phyloP scores from a whole-genome alignment of 2,888 invertebrate species.

The Anorthoa munda region DNA sequence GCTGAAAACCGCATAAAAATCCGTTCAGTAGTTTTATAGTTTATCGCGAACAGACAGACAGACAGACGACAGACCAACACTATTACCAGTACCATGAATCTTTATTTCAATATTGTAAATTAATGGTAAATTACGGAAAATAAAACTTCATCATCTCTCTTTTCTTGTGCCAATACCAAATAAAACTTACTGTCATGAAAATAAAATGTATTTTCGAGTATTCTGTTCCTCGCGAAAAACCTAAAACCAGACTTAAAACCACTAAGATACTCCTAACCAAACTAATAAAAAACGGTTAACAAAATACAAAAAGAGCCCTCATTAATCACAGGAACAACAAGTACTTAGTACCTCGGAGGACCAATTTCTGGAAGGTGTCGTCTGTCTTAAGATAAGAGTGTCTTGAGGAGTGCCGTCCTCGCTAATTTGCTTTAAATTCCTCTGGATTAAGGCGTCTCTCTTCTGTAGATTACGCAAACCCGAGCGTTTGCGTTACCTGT shows the following conservation, averaged over 20 bases:
- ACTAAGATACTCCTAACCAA: conserved; percentile 4
- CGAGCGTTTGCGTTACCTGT: conserved; percentile 35
- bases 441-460: conserved; percentile 71
- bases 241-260: not conserved
- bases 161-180: too few relatives aligned
- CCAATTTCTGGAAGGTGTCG: conserved; percentile 64
- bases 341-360: conserved; percentile 49
- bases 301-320: conserved; percentile 39
- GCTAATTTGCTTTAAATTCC: conserved; percentile 83
- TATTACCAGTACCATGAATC: too few relatives aligned
- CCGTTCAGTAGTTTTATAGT: too few relatives aligned
- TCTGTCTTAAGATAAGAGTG: conserved; percentile 69
- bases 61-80: too few relatives aligned
- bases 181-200: too few relatives aligned
- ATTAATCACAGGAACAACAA: conserved; percentile 57
- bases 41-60: too few relatives aligned
- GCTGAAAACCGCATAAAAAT: too few relatives aligned
- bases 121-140: too few relatives aligned
- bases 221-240: not conserved
- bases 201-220: too few relatives aligned
- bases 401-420: conserved; percentile 69
- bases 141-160: too few relatives aligned
- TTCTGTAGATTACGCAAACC: conserved; percentile 68
- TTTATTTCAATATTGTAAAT: too few relatives aligned
- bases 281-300: conserved; percentile 26